Conservation (phyloP, 2,797 vertebrate species). For the Galaxias olidus region DNA sequence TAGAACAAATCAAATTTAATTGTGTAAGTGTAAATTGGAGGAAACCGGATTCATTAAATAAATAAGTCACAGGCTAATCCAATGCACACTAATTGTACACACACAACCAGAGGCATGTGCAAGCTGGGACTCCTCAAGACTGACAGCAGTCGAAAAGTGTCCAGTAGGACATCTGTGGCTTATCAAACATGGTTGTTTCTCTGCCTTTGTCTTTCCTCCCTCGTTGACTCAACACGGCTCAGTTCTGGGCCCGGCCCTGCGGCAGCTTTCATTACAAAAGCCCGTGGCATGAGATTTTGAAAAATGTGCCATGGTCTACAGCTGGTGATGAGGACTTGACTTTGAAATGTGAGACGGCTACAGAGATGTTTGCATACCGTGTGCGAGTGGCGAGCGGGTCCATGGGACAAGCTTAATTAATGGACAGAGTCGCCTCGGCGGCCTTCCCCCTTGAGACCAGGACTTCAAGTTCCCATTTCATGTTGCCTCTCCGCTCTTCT, state of each 20-base stretch:
- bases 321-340: constrained; percentile 78
- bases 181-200: constrained; percentile 79
- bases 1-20: too few species aligned
- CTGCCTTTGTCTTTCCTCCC: constrained; percentile 44
- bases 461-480: constrained; percentile 36
- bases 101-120: constrained; percentile 27
- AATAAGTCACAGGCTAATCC: background rate
- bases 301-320: constrained; percentile 72
- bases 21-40: too few species aligned
- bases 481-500: constrained; percentile 25
- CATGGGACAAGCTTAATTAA: constrained; percentile 72
- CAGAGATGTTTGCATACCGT: constrained; percentile 70
- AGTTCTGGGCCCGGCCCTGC: constrained; percentile 63
- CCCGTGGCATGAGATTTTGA: constrained; percentile 67
- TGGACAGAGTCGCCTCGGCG: constrained; percentile 49
- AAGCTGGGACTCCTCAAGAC: constrained; percentile 78
- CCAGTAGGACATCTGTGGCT: constrained; percentile 83
- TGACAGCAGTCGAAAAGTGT: constrained; percentile 76
- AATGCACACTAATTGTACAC: constrained; percentile 5
- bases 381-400: constrained; percentile 65
- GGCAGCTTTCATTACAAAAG: constrained; percentile 84
- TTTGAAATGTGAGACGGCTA: constrained; percentile 85
- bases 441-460: constrained; percentile 34
- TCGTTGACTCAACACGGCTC: constrained; percentile 59
- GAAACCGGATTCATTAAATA: background rate